Conservation (phyloP, 2,113 vertebrate genomes). For the Cochlearius cochlearius region DNA sequence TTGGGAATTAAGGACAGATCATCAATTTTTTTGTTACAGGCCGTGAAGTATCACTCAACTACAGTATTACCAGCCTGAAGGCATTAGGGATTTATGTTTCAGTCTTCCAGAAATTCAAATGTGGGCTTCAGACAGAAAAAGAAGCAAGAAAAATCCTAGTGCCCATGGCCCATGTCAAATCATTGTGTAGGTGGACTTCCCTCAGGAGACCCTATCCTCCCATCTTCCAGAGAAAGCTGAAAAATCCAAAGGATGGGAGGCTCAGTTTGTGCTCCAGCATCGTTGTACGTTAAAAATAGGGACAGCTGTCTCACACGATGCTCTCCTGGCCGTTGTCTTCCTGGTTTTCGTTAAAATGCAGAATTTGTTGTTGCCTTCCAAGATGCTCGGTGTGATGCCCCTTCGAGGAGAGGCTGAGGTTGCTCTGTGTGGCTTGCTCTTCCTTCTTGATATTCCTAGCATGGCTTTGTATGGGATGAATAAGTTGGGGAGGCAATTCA, state of each 20-base stretch:
- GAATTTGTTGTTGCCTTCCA: neutral
- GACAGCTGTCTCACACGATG: neutral
- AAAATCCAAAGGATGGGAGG: neutral
- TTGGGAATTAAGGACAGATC: neutral
- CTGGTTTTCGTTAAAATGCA: neutral
- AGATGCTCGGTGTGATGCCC: neutral
- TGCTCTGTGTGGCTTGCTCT: rapidly evolving
- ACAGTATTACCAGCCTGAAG: neutral
- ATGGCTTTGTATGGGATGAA: neutral
- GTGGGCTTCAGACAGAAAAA: neutral
- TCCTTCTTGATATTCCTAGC: neutral
- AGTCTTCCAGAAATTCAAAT: neutral
- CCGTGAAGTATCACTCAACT: neutral
- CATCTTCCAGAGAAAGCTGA: neutral
- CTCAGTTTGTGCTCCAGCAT: neutral
- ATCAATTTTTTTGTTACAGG: neutral
- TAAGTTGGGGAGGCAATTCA: neutral
- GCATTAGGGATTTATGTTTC: neutral
- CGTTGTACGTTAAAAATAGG: neutral
- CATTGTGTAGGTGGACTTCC: neutral
- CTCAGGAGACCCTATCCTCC: neutral
- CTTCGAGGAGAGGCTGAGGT: neutral
- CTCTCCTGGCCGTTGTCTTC: neutral
- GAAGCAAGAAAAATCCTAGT: neutral
- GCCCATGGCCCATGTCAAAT: neutral